Base-by-base conservation (phyloP, 1,140 invertebrate genomes). In the Papilio polytes region DNA sequence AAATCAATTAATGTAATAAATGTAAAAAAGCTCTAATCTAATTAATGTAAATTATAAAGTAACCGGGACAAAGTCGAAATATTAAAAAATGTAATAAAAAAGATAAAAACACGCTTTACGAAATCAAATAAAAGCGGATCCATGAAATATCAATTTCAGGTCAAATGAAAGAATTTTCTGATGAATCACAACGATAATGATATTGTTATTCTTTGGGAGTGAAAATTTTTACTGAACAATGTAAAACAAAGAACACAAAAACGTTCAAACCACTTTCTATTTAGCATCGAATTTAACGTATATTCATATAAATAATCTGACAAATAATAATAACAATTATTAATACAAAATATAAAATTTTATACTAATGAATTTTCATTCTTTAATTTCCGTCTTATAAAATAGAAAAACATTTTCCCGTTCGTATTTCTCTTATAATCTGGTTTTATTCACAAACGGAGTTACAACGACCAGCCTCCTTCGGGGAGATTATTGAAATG, bases 391-490 rank as follows among this genome's bases (percentile, higher is more conserved):
- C 26, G 26, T 31, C 63, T 15, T 70, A 36, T 70, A 70, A 70
- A 70, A 70, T 70, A 70, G 26, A 15, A 13, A 15, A 70, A 31
- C 63, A 70, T 70, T 70, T 70, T 31, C 63, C 26, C 6, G 22
- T 4, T 70, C 26, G 63, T n/a, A 70, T 70, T 70, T 70, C 26
- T 70, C 13, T 36, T 70, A 36, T 70, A 31, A 70, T 70, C 26
- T 70, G 26, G 63, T 70, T 70, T 31, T 70, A 31, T 70, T 70
- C 63, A 70, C 12, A 70, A 70, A 1, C 63, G 26, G 22, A 70
- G 63, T 70, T 31, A 70, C 63, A 31, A 7, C 36, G 13, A 70
- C 63, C 63, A 31, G 63, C 63, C 63, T 1, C 63, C 63, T 12
- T 31, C 13, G 22, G 26, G 26, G 22, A 70, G 26, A 36, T 31